A percentile compares a stretch with the other conserved stretches of the same genome.
Conservation (phyloP, 2,797 vertebrate genomes). For the Cryptoprocta ferox region DNA sequence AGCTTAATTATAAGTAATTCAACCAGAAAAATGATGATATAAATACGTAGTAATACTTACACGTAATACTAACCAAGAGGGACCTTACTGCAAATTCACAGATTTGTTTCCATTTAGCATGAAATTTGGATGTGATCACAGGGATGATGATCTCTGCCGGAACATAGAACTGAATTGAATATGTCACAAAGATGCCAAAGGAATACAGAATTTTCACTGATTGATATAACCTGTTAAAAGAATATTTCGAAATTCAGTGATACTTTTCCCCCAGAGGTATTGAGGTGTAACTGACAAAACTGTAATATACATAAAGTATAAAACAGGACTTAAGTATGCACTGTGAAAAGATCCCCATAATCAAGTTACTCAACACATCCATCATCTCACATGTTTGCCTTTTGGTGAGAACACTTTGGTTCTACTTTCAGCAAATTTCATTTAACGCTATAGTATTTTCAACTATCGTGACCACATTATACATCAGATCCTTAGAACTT, state of each 20-base stretch:
- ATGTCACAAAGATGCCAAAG: constrained; percentile 94
- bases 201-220: constrained; percentile 92
- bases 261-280: neutral
- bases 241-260: constrained; percentile 49
- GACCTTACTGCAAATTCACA: constrained; percentile 86
- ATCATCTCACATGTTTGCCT: neutral
- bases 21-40: neutral
- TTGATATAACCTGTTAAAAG: constrained; percentile 90
- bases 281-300: neutral
- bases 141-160: constrained; percentile 93
- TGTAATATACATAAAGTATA: neutral
- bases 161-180: constrained; percentile 94
- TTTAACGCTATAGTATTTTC: neutral
- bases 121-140: constrained; percentile 84
- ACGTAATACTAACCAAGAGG: constrained; percentile 89
- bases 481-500: neutral
- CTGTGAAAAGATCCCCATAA: neutral
- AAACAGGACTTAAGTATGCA: neutral
- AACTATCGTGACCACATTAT: neutral
- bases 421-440: neutral
- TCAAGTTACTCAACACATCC: neutral
- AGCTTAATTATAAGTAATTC: constrained; percentile 22
- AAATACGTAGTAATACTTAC: constrained; percentile 85
- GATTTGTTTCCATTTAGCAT: constrained; percentile 86
- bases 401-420: neutral